Evolutionary conservation across 2,888 invertebrate species (phyloP).

Genomic region (Eupithecia centaureata): DNA sequence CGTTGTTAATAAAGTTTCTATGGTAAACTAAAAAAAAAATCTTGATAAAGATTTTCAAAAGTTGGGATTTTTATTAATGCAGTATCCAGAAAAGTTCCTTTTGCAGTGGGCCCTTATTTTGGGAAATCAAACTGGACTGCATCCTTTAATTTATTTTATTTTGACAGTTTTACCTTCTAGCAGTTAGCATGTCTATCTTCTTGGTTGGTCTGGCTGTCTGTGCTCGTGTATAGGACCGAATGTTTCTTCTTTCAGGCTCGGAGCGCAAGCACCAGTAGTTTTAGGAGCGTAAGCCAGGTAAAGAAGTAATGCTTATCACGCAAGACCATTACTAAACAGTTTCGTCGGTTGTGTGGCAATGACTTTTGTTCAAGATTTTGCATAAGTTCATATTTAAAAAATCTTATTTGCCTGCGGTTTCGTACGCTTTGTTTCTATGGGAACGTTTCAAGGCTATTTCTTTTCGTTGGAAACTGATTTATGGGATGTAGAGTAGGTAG

Average conservation of each 20-base stretch:
- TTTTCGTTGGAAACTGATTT: too few species aligned
- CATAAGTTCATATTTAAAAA: too few species aligned
- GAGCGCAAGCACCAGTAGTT: conserved; percentile 95
- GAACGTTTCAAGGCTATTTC: too few species aligned
- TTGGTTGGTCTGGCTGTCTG: conserved; percentile 73
- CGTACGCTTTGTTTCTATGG: too few species aligned
- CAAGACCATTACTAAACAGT: conserved; percentile 66
- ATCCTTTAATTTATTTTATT: neutral
- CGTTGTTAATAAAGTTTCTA: too few species aligned
- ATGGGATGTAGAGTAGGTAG: too few species aligned
- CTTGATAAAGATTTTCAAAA: neutral
- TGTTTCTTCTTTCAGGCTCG: conserved; percentile 90
- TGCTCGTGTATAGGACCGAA: conserved; percentile 82
- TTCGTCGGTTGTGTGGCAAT: conserved; percentile 66
- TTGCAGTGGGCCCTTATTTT: too few species aligned
- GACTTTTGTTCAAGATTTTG: conserved; percentile 54
- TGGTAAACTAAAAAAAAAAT: too few species aligned
- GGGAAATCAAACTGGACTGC: too few species aligned
- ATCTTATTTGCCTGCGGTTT: too few species aligned
- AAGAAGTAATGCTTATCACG: conserved; percentile 72
- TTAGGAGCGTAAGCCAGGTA: conserved; percentile 96
- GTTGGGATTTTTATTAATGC: neutral
- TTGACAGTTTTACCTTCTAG: conserved; percentile 54
- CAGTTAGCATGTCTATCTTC: conserved; percentile 74
- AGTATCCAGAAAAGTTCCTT: too few species aligned